A percentile compares a stretch with the other conserved stretches of the same genome.
These are phyloP conservation scores for Prorops nasuta DNA, from an alignment of 1,140 invertebrate species.

Conservation along the genomic window DNA sequence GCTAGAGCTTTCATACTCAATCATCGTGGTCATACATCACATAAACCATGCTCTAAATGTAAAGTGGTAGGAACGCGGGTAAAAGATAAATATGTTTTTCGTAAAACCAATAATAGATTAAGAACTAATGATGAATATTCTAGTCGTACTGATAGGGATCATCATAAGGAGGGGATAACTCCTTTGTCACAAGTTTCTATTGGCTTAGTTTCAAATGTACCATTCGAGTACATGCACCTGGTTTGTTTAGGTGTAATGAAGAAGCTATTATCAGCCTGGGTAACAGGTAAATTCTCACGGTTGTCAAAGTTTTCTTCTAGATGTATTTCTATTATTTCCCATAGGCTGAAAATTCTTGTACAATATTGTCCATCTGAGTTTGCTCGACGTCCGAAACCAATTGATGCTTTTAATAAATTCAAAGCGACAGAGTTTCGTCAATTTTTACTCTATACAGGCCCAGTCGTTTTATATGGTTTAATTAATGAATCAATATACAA, in stretches of 20 bases:
- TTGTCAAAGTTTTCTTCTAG: background rate
- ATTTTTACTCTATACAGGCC: constrained; percentile 46
- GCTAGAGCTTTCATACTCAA: constrained; percentile 12
- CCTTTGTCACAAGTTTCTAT: constrained; percentile 1
- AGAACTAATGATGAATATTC: constrained; percentile 16
- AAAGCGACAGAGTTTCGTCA: constrained; percentile 52
- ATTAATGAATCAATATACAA: constrained; percentile 31
- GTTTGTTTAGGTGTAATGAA: constrained; percentile 10
- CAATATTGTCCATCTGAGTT: constrained; percentile 30
- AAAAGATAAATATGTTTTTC: constrained; percentile 2
- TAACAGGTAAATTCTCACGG: constrained; percentile 1
- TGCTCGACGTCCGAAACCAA: constrained; percentile 32
- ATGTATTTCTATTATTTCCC: background rate
- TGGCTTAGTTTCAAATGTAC: constrained; percentile 12
- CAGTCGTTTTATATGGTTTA: constrained; percentile 31
- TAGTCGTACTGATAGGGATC: constrained; percentile 14
- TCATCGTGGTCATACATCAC: constrained; percentile 10
- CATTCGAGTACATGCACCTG: constrained; percentile 18
- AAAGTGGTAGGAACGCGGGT: constrained; percentile 8
- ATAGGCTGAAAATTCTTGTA: background rate
- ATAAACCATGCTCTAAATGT: constrained; percentile 21
- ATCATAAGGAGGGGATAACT: constrained; percentile 12
- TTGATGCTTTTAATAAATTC: constrained; percentile 35
- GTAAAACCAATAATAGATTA: background rate
- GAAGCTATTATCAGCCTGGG: constrained; percentile 6